These are phyloP conservation scores for Thelaira solivaga DNA, from an alignment of 2,888 invertebrate species.

Conservation along the genomic window DNA sequence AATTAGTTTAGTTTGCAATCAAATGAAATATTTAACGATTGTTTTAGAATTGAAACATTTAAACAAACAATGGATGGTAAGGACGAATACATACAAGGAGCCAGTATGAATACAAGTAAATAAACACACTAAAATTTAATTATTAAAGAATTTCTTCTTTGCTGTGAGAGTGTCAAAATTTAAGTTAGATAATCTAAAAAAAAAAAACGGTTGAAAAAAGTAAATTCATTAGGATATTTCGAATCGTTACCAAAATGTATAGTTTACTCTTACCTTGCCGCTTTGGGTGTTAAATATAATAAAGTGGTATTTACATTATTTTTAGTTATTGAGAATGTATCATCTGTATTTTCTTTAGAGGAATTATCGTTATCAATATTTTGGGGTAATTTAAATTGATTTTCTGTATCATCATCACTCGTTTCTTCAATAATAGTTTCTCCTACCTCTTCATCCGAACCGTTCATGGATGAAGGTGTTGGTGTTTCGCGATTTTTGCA, in stretches of 20 bases:
- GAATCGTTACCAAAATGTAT: neutral
- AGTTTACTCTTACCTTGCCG: conserved; percentile 63
- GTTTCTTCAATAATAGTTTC: conserved; percentile 27
- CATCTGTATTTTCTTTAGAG: conserved; percentile 15
- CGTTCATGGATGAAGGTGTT: conserved; percentile 8
- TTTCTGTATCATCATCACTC: conserved; percentile 15
- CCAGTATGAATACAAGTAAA: neutral
- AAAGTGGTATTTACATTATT: conserved; percentile 9
- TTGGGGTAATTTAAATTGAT: conserved; percentile 32
- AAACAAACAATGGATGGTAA: neutral
- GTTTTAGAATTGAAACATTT: no score
- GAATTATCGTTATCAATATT: conserved; percentile 19
- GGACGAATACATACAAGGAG: neutral
- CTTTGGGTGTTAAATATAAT: conserved; percentile 64
- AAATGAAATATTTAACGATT: no score
- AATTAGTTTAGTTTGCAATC: no score
- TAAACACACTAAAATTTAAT: conserved; percentile 30
- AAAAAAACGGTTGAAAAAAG: neutral
- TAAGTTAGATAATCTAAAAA: conserved; percentile 64
- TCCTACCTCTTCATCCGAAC: conserved; percentile 22
- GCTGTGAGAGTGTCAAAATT: conserved; percentile 66
- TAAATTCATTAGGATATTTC: neutral
- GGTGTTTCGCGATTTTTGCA: conserved; percentile 49
- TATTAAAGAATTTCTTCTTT: conserved; percentile 68
- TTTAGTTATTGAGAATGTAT: conserved; percentile 54